These are phyloP conservation scores for Tachina grossa DNA, from an alignment of 2,888 invertebrate species.

Conservation along the genomic window DNA sequence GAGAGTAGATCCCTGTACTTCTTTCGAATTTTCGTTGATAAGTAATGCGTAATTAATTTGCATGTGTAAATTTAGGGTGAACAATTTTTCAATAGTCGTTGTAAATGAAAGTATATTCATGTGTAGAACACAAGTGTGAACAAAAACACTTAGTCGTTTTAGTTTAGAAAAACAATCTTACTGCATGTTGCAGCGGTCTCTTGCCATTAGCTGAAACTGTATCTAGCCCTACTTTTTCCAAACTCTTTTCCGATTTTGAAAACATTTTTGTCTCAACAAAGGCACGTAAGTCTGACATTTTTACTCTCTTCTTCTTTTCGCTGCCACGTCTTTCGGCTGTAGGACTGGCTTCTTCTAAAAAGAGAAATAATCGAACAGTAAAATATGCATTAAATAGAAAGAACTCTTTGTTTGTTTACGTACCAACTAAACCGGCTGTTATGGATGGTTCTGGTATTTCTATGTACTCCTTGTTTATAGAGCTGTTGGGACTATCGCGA, in stretches of 20 bases:
- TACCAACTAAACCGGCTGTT: conserved; percentile 80
- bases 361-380: background rate
- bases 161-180: conserved; percentile 81
- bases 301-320: conserved; percentile 94
- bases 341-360: conserved; percentile 77
- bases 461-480: conserved; percentile 87
- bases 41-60: too few species aligned
- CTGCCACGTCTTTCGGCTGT: conserved; percentile 86
- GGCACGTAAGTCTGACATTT: conserved; percentile 95
- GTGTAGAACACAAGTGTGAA: conserved; percentile 36
- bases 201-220: conserved; percentile 81
- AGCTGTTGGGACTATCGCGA: conserved; percentile 82
- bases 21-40: too few species aligned
- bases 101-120: too few species aligned
- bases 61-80: too few species aligned
- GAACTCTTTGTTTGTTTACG: conserved; percentile 39
- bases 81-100: too few species aligned
- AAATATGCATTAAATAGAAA: background rate
- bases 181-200: conserved; percentile 87
- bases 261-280: conserved; percentile 96
- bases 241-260: conserved; percentile 94
- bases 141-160: conserved; percentile 61
- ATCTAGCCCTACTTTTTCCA: conserved; percentile 94
- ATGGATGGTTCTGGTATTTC: conserved; percentile 89
- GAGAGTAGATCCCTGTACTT: too few species aligned